Conservation (phyloP, 2,888 invertebrate species). For the Archaeoteleia sp. region DNA sequence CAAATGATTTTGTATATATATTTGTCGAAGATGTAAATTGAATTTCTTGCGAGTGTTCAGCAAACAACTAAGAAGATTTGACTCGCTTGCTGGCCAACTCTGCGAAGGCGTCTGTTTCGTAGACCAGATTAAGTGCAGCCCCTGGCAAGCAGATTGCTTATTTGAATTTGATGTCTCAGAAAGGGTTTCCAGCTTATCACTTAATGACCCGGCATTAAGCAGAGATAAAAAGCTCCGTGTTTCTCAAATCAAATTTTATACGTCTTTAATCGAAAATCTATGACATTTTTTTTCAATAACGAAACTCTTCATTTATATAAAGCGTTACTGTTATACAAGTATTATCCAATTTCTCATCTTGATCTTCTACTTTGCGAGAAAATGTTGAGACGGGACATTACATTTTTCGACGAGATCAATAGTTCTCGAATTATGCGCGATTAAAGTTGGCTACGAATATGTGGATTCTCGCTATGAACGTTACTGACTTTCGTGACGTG, state of each 20-base stretch:
- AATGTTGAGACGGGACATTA: too few species aligned
- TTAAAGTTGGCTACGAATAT: constrained; percentile 22
- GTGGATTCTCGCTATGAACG: constrained; percentile 28
- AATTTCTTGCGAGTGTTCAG: constrained; percentile 3
- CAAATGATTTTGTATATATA: too few species aligned
- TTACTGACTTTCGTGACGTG: constrained; percentile 11
- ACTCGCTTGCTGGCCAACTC: constrained; percentile 25
- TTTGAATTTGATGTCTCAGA: constrained; percentile 19
- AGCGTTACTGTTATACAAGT: too few species aligned
- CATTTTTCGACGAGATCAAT: constrained; percentile 7
- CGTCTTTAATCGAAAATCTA: too few species aligned
- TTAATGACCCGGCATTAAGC: not conserved
- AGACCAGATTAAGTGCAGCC: constrained; percentile 19
- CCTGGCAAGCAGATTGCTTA: constrained; percentile 14
- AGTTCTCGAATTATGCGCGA: constrained; percentile 21
- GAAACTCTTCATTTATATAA: too few species aligned
- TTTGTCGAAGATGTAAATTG: not conserved
- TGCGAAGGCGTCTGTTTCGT: constrained; percentile 22
- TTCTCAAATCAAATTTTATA: too few species aligned
- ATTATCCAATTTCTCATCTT: too few species aligned
- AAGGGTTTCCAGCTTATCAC: not conserved
- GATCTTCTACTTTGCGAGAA: too few species aligned
- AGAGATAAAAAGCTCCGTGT: too few species aligned
- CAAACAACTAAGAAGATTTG: constrained; percentile 24
- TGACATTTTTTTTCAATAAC: too few species aligned